Conservation (phyloP, 2,888 invertebrate species). For the Ochropleura plecta region DNA sequence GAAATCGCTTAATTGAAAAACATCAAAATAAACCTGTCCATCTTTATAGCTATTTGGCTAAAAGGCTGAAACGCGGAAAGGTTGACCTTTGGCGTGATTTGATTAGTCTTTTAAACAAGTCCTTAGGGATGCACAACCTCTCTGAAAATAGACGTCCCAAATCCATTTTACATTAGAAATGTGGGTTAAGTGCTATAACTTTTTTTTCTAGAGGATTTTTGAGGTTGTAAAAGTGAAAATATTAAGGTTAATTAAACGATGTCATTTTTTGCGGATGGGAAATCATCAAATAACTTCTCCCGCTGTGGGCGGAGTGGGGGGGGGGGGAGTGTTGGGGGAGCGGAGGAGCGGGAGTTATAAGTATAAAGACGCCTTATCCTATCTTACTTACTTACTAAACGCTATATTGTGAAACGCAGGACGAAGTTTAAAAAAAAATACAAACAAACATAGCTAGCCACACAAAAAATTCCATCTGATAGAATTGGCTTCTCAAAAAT, state of each 20-base stretch:
- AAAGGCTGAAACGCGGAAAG: conserved; percentile 17
- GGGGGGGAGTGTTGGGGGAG: too few species aligned
- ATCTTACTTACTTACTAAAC: too few species aligned
- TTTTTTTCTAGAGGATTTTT: conserved; percentile 1
- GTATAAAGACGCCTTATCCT: too few species aligned
- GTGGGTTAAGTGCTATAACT: background rate
- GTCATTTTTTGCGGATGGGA: too few species aligned
- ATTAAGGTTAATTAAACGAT: background rate
- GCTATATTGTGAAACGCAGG: too few species aligned
- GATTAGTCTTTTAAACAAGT: conserved; percentile 32
- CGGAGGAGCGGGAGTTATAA: too few species aligned
- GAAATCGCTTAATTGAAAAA: background rate
- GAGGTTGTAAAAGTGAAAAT: background rate
- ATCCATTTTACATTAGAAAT: conserved; percentile 16
- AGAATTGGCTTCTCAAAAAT: too few species aligned
- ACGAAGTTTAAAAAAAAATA: too few species aligned
- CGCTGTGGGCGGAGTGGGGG: too few species aligned
- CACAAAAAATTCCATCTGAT: too few species aligned
- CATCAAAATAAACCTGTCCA: conserved; percentile 48
- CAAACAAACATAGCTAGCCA: too few species aligned
- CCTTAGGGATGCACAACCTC: conserved; percentile 5
- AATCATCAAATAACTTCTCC: too few species aligned
- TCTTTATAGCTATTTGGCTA: background rate
- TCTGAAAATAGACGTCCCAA: conserved; percentile 16
- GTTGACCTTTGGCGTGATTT: conserved; percentile 25